Conservation (phyloP, 2,113 vertebrate species). For the Amazona guildingii region DNA sequence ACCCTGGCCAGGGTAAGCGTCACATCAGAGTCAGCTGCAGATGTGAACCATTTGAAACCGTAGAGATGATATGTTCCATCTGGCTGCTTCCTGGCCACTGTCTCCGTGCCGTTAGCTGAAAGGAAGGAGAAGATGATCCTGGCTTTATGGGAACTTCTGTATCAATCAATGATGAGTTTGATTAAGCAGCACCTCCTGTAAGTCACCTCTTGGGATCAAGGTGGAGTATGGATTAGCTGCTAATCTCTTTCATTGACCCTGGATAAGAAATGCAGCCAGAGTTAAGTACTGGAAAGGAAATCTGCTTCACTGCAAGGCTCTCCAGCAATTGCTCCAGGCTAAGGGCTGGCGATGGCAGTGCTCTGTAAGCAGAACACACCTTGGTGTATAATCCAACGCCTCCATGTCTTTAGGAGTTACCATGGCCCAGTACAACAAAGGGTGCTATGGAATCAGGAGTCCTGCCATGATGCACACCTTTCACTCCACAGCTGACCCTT, state of each 20-base stretch:
- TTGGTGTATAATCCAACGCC: background rate
- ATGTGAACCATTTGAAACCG: constrained; percentile 90
- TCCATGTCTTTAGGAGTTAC: background rate
- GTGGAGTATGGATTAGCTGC: background rate
- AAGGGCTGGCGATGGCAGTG: background rate
- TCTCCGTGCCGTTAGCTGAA: constrained; percentile 81
- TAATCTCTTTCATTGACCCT: background rate
- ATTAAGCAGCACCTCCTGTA: background rate
- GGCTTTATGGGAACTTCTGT: background rate
- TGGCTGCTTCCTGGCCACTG: constrained; percentile 76
- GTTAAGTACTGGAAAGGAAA: background rate
- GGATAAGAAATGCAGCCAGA: background rate
- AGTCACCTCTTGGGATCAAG: background rate
- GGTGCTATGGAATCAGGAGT: background rate
- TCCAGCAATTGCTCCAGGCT: background rate
- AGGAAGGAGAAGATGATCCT: background rate
- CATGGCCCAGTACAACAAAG: background rate
- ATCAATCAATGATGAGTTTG: background rate
- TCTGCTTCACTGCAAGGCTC: background rate
- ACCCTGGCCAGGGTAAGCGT: constrained; percentile 82
- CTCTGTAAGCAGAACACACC: background rate
- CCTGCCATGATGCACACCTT: background rate
- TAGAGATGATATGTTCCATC: constrained; percentile 80
- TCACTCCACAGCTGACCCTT: background rate
- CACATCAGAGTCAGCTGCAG: constrained; percentile 86